Evolutionary conservation across 2,113 vertebrate species (phyloP).

Genomic region (Pongo pygmaeus): DNA sequence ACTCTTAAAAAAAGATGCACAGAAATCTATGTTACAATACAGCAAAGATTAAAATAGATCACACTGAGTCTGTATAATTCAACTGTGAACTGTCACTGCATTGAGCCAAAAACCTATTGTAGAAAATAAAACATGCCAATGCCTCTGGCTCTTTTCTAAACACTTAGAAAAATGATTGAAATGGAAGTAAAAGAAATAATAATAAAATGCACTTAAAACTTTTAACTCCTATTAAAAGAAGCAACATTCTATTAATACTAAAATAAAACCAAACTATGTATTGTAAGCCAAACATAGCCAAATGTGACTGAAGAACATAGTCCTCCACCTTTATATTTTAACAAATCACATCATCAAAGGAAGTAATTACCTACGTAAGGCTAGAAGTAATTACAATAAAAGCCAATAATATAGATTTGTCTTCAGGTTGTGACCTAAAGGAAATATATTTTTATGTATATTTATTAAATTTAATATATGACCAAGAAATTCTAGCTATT

Average conservation of each 20-base stretch:
- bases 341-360: background rate
- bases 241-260: constrained; percentile 7
- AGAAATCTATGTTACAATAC: constrained; percentile 23
- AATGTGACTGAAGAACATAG: background rate
- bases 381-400: constrained; percentile 20
- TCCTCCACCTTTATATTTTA: background rate
- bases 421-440: constrained; percentile 26
- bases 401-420: background rate
- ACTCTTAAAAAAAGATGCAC: background rate
- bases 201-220: constrained; percentile 26
- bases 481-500: background rate
- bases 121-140: constrained; percentile 41
- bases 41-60: constrained; percentile 30
- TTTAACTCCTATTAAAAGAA: constrained; percentile 44
- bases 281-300: background rate
- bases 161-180: constrained; percentile 26
- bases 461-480: background rate
- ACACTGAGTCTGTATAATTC: background rate
- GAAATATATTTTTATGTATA: background rate
- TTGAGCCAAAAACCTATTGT: constrained; percentile 8
- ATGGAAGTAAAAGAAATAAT: constrained; percentile 35
- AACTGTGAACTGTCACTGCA: background rate
- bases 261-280: background rate
- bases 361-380: constrained; percentile 30
- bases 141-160: background rate